Evolutionary conservation across 2,797 vertebrate species (phyloP).

Genomic region (Poecile montanus): DNA sequence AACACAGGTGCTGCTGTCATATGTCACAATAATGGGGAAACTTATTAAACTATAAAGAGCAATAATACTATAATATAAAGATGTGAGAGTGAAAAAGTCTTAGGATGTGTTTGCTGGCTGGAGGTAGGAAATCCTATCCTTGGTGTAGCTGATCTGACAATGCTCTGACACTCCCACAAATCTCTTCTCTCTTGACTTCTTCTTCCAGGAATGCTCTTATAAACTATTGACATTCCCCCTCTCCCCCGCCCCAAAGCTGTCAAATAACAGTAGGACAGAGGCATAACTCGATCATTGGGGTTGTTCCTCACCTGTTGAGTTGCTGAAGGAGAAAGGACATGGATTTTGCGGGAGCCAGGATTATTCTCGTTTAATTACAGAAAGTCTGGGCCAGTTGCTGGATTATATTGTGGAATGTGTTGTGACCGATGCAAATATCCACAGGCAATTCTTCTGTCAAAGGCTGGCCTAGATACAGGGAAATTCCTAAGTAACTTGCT

Average conservation of each 20-base stretch:
- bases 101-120: not conserved
- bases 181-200: not conserved
- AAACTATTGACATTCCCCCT: not conserved
- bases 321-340: not conserved
- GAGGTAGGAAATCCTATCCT: not conserved
- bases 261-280: not conserved
- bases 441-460: not conserved
- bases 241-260: not conserved
- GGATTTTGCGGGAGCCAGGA: not conserved
- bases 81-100: not conserved
- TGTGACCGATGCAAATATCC: not conserved
- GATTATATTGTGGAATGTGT: not conserved
- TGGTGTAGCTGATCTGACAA: not conserved
- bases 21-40: conserved; percentile 71
- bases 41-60: conserved; percentile 40
- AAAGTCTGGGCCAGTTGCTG: not conserved
- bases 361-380: not conserved
- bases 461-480: not conserved
- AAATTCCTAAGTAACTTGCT: not conserved
- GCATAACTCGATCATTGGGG: not conserved
- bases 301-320: not conserved
- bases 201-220: not conserved
- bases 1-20: conserved; percentile 52
- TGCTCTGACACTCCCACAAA: not conserved
- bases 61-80: conserved; percentile 44